Percentiles rank a stretch among this genome's conserved stretches.
Evolutionary conservation across 2,888 invertebrate genomes (phyloP).

Genomic region (Microchrysa polita): DNA sequence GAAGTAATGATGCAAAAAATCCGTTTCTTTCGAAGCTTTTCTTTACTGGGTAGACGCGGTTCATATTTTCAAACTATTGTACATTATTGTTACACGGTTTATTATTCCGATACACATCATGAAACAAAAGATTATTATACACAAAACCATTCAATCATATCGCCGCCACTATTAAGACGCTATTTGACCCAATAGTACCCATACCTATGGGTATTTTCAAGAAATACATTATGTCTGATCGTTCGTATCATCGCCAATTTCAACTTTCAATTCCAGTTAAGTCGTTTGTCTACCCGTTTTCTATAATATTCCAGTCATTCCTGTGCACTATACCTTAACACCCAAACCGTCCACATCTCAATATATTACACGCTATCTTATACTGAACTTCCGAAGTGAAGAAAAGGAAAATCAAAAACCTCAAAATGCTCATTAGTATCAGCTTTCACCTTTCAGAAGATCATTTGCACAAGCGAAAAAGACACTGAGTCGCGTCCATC

Average conservation of each 20-base stretch:
- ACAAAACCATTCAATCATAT: no score
- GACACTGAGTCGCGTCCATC: constrained; percentile 5
- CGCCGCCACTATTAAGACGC: no score
- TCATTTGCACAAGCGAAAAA: constrained; percentile 32
- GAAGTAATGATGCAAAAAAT: no score
- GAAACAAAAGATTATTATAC: no score
- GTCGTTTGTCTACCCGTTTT: neutral
- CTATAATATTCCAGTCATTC: neutral
- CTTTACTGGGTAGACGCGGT: no score
- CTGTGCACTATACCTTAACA: neutral
- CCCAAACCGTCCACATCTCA: neutral
- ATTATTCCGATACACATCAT: no score
- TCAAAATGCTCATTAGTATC: constrained; percentile 39
- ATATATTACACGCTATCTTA: constrained; percentile 7
- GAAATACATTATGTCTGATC: no score
- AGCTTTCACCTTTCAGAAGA: constrained; percentile 39
- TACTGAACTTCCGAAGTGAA: neutral
- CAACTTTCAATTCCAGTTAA: neutral
- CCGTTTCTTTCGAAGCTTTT: no score
- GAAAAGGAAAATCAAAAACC: constrained; percentile 28
- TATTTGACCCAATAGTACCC: no score
- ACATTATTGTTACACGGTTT: no score
- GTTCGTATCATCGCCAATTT: neutral
- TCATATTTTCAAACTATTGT: no score
- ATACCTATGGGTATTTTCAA: no score